Base-by-base conservation (phyloP, 1,140 invertebrate species). In the Brachionus asplanchnoidis region DNA sequence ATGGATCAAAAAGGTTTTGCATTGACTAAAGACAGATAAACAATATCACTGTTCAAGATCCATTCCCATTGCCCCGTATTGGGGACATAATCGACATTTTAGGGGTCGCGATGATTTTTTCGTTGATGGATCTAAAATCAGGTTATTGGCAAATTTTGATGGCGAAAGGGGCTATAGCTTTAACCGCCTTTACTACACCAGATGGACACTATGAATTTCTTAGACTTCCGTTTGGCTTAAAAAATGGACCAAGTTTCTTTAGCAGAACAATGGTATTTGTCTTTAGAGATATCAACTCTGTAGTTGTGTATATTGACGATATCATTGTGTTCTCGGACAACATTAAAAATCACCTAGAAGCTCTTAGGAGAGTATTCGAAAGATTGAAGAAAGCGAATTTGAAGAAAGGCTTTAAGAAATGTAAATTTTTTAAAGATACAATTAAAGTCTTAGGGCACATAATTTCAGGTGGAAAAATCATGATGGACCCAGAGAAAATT, bases 11-110 rank as follows among this genome's bases (percentile, higher is more conserved):
- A 26, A 86, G 89, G 84, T 85, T 91, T 84, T 91, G 88, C 85
- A 85, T 91, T 0, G 90, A 92, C 87, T 92, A 88, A 86, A 44
- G 90, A 44, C 56, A 78, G n/a, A n/a, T 77, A 40, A 70, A 70
- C 26, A 70, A 70, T 17, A 36, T 70, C 14, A 36, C 66, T 32
- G 36, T 70, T n/a, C 66, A n/a, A n/a, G n/a, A n/a, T n/a, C n/a
- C n/a, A 17, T 70, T 70, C 36, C 66, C 77, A n/a, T 8, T 70
- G 5, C 66, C 26, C 3, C 26, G 66, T 14, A 70, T 70, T 36
- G 66, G 36, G 66, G 66, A 70, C 66, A 70, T 36, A 60, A 20
- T 60, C 6, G 53, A 60, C 17, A 60, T 1, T 20, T 60, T 60
- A 26, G 20, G 53, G 6, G 53, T 20, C n/a, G 53, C 53, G 17